Base-by-base conservation (phyloP, 2,113 vertebrate genomes). In the Cromileptes altivelis region DNA sequence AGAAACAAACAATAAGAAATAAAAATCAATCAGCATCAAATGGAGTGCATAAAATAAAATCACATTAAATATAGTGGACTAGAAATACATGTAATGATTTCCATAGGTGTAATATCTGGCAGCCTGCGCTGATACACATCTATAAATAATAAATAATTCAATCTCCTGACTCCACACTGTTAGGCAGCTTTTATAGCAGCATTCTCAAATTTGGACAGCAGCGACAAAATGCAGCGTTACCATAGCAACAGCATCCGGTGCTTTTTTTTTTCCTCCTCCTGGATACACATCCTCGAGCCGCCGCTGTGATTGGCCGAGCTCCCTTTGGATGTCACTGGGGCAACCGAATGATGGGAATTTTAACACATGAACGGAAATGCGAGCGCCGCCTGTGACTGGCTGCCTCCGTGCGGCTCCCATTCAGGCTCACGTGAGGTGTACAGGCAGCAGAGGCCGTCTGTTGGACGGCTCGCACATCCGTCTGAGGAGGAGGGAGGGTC, bases 161-260 rank as follows among this genome's bases (percentile, higher is more conserved):
- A 45, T 56, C 13, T 47, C 2, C 23, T 3, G 19, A 62, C 52
- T 64, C 57, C 67, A 18, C 2, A 62, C 21, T 9, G 57, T 61
- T 49, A 21, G 68, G 33, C 64, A 23, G 50, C 67, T 70, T 75
- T 77, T 33, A 37, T 19, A 2, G 45, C 64, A 49, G 47, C 70
- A 57, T 33, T 57, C 75, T 83, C 61, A 70, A 57, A 77, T 79
- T 70, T 81, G 79, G 63, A 70, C 68, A 18, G 75, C 47, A 11
- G 50, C 49, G 65, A 63, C 81, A 62, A 63, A 76, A 86, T 87
- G 86, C 84, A 70, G 79, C 53, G 95, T 96, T 95, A 75, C 96
- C 94, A 95, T 96, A 91, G 94, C 89, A 95, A 96, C 95, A 94
- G 78, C 94, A 95, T 96, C 95, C 91, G 64, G 86, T 67, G 73